These are phyloP conservation scores for Tupiocoris notatus DNA, from an alignment of 2,888 invertebrate species.

Conservation along the genomic window DNA sequence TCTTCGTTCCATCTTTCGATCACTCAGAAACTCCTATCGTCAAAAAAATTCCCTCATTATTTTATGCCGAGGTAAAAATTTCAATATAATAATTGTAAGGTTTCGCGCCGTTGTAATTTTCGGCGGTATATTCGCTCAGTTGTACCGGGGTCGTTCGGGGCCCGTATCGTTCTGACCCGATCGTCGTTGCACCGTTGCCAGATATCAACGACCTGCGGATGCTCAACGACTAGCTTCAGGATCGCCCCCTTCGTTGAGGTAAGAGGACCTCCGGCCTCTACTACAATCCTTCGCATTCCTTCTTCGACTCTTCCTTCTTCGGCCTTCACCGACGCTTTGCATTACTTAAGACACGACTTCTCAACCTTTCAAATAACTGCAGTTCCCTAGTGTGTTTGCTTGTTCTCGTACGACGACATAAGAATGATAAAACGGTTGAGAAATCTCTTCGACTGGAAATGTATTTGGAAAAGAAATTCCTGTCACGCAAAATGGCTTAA, in stretches of 20 bases:
- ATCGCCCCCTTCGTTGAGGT: constrained; percentile 41
- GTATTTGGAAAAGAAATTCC: too few relatives aligned
- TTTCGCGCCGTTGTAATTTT: neutral
- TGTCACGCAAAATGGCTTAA: too few relatives aligned
- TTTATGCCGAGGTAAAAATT: neutral
- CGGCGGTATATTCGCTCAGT: neutral
- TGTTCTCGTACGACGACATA: too few relatives aligned
- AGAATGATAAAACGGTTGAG: too few relatives aligned
- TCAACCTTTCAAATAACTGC: too few relatives aligned
- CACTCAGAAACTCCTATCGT: neutral
- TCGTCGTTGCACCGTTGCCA: neutral
- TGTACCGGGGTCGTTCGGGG: neutral
- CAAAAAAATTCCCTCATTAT: neutral
- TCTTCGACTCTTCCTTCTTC: neutral
- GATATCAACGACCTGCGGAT: constrained; percentile 4
- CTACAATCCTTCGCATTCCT: neutral
- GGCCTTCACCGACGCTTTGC: too few relatives aligned
- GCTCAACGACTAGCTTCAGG: constrained; percentile 25
- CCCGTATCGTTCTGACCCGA: neutral
- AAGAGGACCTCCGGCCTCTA: constrained; percentile 1
- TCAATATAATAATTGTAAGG: too few relatives aligned
- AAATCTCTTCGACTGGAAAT: too few relatives aligned
- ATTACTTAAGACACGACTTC: too few relatives aligned
- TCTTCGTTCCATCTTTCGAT: neutral
- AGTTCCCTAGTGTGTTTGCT: too few relatives aligned